Evolutionary conservation across 2,888 invertebrate species (phyloP).

Genomic region (Criorhina ranunculi): DNA sequence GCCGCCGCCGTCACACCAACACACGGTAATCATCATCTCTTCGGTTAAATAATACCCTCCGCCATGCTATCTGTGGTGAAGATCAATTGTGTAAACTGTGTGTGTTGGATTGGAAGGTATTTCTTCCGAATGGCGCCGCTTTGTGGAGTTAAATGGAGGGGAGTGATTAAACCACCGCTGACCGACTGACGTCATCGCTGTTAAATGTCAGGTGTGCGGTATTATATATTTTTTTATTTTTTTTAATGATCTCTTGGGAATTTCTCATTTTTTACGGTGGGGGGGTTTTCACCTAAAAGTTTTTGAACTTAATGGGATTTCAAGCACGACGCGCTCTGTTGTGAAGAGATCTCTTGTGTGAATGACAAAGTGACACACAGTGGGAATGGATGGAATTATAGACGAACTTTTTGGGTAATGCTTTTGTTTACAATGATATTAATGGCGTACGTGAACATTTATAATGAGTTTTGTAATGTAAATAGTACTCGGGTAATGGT

Average conservation of each 20-base stretch:
- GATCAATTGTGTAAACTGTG: conserved; percentile 70
- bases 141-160: conserved; percentile 8
- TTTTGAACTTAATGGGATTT: conserved; percentile 73
- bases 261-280: conserved; percentile 64
- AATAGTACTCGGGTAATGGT: conserved; percentile 25
- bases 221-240: conserved; percentile 62
- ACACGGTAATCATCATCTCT: conserved; percentile 36
- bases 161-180: conserved; percentile 58
- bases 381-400: conserved; percentile 40
- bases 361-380: conserved; percentile 62
- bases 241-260: conserved; percentile 74
- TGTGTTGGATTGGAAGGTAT: conserved; percentile 59
- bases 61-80: conserved; percentile 55
- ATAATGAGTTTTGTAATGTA: conserved; percentile 32
- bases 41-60: conserved; percentile 52
- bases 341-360: conserved; percentile 45
- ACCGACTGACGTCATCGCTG: conserved; percentile 70
- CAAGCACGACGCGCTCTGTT: conserved; percentile 49
- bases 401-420: conserved; percentile 36
- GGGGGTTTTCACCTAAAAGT: conserved; percentile 62
- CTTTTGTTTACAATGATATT: conserved; percentile 38
- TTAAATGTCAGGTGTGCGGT: conserved; percentile 76
- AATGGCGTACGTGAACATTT: conserved; percentile 38
- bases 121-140: conserved; percentile 68
- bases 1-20: not conserved